phyloP scores from a whole-genome alignment of 2,888 invertebrate species.

The Volucella bombylans region DNA sequence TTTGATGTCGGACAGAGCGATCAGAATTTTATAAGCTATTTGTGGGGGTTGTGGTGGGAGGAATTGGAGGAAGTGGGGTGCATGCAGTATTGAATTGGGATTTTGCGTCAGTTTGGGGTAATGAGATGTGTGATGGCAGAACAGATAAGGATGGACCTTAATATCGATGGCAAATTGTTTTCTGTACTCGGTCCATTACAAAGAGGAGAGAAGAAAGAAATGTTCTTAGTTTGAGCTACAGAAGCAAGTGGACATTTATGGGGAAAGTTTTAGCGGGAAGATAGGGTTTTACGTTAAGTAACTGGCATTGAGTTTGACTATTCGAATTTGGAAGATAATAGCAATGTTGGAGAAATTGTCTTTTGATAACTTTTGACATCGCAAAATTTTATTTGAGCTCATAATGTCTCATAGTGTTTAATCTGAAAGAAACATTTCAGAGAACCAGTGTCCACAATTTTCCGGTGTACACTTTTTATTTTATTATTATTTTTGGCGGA shows the following conservation, averaged over 20 bases:
- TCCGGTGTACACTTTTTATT: too few relatives aligned
- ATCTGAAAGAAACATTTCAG: too few relatives aligned
- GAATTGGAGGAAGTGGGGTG: slow-evolving; percentile 22
- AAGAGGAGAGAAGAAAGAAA: slow-evolving; percentile 9
- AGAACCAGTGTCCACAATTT: too few relatives aligned
- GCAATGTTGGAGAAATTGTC: too few relatives aligned
- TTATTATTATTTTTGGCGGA: too few relatives aligned
- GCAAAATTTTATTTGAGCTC: too few relatives aligned
- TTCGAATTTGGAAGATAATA: too few relatives aligned
- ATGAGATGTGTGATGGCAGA: slow-evolving; percentile 73
- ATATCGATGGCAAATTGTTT: slow-evolving; percentile 73
- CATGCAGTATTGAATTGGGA: too few relatives aligned
- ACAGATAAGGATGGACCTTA: slow-evolving; percentile 63
- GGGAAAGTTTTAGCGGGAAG: not conserved
- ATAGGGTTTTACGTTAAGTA: not conserved
- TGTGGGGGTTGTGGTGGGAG: slow-evolving; percentile 11
- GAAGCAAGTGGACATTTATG: not conserved
- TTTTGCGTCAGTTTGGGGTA: slow-evolving; percentile 52
- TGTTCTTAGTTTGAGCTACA: not conserved
- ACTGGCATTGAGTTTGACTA: not conserved
- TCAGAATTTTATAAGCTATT: slow-evolving; percentile 67
- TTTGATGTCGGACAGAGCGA: slow-evolving; percentile 63
- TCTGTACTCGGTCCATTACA: slow-evolving; percentile 15
- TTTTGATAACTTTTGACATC: too few relatives aligned
- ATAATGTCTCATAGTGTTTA: too few relatives aligned